phyloP scores from a whole-genome alignment of 2,797 vertebrate genomes.

The Prionace glauca region DNA sequence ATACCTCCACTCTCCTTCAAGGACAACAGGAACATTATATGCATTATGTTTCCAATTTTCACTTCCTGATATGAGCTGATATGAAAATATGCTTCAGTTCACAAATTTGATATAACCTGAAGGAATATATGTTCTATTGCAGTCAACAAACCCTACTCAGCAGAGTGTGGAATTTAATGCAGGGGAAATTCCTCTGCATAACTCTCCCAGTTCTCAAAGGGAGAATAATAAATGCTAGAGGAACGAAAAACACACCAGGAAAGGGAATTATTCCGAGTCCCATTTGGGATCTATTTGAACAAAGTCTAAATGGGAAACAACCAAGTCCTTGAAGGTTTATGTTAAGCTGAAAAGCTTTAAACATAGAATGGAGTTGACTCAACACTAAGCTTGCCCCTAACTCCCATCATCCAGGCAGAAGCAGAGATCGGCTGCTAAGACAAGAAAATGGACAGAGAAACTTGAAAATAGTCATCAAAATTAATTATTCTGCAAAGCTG shows the following conservation, averaged over 20 bases:
- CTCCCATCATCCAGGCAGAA: neutral
- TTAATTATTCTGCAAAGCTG: neutral
- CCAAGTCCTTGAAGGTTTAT: too few relatives aligned
- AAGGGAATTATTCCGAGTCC: neutral
- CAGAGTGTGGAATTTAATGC: neutral
- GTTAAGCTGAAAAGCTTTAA: neutral
- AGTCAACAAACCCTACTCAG: neutral
- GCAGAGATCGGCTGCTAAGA: neutral
- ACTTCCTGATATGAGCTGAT: neutral
- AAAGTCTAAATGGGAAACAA: neutral
- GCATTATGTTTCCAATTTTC: neutral
- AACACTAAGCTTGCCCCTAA: neutral
- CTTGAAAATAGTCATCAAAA: neutral
- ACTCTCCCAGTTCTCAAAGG: neutral
- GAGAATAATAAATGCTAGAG: neutral
- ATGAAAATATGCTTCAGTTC: neutral
- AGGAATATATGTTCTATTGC: neutral
- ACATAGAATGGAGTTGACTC: neutral
- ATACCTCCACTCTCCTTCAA: neutral
- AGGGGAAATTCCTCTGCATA: neutral
- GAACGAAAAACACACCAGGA: neutral
- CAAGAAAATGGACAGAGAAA: neutral
- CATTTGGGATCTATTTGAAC: neutral
- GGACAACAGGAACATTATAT: neutral
- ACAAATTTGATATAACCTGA: neutral